Percentiles rank a stretch among this genome's conserved stretches.
Conservation (phyloP, 2,888 invertebrate genomes). For the Heteropelma amictum region DNA sequence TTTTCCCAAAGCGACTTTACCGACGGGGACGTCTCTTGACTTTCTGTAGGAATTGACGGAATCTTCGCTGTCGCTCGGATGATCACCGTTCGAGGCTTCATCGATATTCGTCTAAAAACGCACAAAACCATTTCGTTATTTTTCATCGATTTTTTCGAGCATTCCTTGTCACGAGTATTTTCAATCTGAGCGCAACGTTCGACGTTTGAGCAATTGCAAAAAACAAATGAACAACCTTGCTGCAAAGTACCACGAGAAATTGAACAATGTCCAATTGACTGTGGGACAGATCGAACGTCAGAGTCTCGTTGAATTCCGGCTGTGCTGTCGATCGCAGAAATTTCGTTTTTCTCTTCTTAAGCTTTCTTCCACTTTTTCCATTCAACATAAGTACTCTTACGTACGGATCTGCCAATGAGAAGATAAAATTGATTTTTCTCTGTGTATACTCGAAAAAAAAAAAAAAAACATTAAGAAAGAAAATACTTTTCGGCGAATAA, state of each 20-base stretch:
- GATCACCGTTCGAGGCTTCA: slow-evolving; percentile 58
- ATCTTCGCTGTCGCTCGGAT: slow-evolving; percentile 74
- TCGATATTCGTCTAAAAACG: slow-evolving; percentile 48
- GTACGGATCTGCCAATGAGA: slow-evolving; percentile 79
- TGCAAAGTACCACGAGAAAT: slow-evolving; percentile 74
- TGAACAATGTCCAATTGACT: slow-evolving; percentile 75
- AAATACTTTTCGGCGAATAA: background rate
- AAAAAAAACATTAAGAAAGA: background rate
- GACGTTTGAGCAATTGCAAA: background rate
- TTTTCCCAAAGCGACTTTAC: slow-evolving; percentile 76
- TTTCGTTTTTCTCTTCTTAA: slow-evolving; percentile 77
- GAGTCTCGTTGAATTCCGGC: slow-evolving; percentile 77
- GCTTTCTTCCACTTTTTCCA: slow-evolving; percentile 74
- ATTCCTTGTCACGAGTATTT: background rate
- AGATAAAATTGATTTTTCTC: background rate
- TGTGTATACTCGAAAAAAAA: background rate
- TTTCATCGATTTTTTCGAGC: background rate
- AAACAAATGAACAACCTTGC: slow-evolving; percentile 65
- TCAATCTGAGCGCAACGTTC: background rate
- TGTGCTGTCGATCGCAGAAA: slow-evolving; percentile 66
- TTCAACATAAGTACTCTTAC: slow-evolving; percentile 77
- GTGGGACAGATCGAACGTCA: slow-evolving; percentile 76
- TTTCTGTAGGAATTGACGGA: slow-evolving; percentile 68
- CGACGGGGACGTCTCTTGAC: slow-evolving; percentile 69
- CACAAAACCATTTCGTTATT: background rate